These are phyloP conservation scores for Labia minor DNA, from an alignment of 2,888 invertebrate species.

Conservation along the genomic window DNA sequence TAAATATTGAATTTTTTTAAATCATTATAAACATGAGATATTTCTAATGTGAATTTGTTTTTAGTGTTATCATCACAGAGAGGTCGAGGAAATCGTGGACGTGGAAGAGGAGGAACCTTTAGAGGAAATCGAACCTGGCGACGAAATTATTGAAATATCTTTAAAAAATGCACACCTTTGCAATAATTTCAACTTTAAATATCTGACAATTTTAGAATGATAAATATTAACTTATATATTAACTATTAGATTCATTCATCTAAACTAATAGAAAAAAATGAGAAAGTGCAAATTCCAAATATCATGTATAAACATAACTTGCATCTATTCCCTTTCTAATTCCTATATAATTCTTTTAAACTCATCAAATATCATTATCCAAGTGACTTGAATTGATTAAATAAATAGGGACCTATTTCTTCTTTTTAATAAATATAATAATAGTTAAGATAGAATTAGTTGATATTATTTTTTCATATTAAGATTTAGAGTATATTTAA, in stretches of 20 bases:
- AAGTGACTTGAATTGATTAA: not conserved
- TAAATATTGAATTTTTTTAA: too few relatives aligned
- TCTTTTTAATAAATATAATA: not conserved
- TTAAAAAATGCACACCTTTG: not conserved
- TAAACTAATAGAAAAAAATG: not conserved
- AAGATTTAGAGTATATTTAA: too few relatives aligned
- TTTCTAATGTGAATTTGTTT: too few relatives aligned
- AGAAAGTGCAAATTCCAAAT: not conserved
- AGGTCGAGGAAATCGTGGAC: slow-evolving; percentile 28
- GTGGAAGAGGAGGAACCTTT: slow-evolving; percentile 27
- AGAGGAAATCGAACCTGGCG: slow-evolving; percentile 29
- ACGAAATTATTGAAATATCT: slow-evolving; percentile 23
- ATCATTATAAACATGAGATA: too few relatives aligned
- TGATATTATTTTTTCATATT: too few relatives aligned
- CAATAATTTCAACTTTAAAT: not conserved
- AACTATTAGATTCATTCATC: not conserved
- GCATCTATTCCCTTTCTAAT: too few relatives aligned
- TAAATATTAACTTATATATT: not conserved
- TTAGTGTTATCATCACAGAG: slow-evolving; percentile 25
- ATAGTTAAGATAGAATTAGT: too few relatives aligned
- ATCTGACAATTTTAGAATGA: not conserved
- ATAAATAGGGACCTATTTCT: not conserved
- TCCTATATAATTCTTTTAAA: too few relatives aligned
- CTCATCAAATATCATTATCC: too few relatives aligned
- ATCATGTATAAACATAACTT: too few relatives aligned